Evolutionary conservation across 2,113 vertebrate species (phyloP).

Genomic region (Chloroceryle aenea): DNA sequence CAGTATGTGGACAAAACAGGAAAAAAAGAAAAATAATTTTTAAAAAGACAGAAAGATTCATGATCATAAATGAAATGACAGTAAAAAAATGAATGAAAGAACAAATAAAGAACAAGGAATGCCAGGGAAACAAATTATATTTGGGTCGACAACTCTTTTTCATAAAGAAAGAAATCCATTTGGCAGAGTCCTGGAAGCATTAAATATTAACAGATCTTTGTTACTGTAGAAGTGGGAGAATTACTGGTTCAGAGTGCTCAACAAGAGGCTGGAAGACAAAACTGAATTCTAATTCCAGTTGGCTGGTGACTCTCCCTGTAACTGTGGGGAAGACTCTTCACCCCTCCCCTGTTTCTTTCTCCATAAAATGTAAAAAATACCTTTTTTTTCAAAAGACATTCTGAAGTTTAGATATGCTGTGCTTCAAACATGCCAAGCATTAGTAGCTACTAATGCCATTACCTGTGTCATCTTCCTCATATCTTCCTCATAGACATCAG

Average conservation of each 20-base stretch:
- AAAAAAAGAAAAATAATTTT: neutral
- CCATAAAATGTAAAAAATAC: neutral
- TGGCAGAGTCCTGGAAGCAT: neutral
- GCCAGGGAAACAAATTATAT: neutral
- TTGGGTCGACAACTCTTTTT: neutral
- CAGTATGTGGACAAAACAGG: neutral
- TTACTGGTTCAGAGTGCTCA: neutral
- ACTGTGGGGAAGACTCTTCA: neutral
- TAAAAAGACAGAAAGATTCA: neutral
- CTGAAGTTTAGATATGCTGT: neutral
- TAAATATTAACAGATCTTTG: neutral
- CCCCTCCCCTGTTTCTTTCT: neutral
- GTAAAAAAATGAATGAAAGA: neutral
- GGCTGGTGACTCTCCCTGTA: neutral
- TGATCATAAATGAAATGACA: neutral
- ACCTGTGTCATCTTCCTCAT: neutral
- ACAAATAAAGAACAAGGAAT: neutral
- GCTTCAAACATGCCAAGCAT: neutral
- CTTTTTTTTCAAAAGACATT: neutral
- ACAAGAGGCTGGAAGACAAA: neutral
- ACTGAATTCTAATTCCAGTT: neutral
- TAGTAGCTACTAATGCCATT: neutral
- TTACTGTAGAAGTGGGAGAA: neutral
- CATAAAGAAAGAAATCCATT: neutral
- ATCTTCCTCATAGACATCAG: neutral